Conservation (phyloP, 1,140 invertebrate species). For the Apis dorsata region DNA sequence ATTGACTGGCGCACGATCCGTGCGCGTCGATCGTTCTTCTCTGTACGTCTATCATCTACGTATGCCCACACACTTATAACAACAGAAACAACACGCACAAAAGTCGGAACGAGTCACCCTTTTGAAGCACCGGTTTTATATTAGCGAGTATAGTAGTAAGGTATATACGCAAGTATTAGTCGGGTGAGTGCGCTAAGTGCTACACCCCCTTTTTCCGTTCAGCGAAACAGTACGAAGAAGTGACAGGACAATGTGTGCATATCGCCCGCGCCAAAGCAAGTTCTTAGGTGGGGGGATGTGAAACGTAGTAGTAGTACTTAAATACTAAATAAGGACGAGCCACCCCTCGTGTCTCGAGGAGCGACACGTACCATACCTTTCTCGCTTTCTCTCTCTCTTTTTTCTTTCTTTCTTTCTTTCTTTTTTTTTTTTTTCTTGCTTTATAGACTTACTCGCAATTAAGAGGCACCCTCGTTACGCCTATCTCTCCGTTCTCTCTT, state of each 20-base stretch:
- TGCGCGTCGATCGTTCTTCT: constrained; percentile 52
- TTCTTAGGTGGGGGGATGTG: constrained; percentile 63
- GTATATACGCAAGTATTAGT: constrained; percentile 61
- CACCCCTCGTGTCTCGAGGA: constrained; percentile 64
- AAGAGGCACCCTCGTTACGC: constrained; percentile 57
- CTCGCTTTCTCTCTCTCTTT: constrained; percentile 14
- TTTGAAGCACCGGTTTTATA: constrained; percentile 63
- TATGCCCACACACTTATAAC: constrained; percentile 49
- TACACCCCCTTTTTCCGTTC: constrained; percentile 60
- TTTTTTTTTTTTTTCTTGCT: neutral
- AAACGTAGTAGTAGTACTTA: constrained; percentile 58
- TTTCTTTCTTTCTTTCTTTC: neutral
- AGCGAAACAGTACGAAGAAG: constrained; percentile 65
- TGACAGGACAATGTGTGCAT: constrained; percentile 66
- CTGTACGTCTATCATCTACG: constrained; percentile 60
- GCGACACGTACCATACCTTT: constrained; percentile 49
- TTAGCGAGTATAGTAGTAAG: constrained; percentile 55
- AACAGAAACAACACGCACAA: constrained; percentile 56
- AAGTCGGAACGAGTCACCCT: constrained; percentile 65
- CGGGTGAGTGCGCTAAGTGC: constrained; percentile 61
- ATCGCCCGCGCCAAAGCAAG: constrained; percentile 71
- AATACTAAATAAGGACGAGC: constrained; percentile 60
- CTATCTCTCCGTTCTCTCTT: constrained; percentile 49
- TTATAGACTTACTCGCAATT: constrained; percentile 57
- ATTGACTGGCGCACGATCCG: constrained; percentile 9